Conservation (phyloP, 2,113 vertebrate species). For the Paralichthys olivaceus region DNA sequence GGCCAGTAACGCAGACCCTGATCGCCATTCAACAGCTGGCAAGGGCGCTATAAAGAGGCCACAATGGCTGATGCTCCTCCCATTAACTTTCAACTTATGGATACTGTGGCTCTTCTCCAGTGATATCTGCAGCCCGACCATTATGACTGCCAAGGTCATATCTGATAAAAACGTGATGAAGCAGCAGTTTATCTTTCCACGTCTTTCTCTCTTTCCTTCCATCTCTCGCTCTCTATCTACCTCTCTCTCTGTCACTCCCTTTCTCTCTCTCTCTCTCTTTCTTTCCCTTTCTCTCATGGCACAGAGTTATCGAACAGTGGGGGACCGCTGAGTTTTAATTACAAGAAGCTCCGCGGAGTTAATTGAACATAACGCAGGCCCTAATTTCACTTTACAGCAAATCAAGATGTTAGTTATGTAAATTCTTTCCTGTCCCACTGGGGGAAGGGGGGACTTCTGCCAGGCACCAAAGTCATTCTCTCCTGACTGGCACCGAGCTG, state of each 20-base stretch:
- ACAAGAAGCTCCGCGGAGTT: conserved; percentile 69
- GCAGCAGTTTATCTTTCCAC: conserved; percentile 76
- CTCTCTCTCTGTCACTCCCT: conserved; percentile 9
- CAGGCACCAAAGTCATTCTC: conserved; percentile 72
- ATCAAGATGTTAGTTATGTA: conserved; percentile 84
- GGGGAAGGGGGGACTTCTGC: conserved; percentile 60
- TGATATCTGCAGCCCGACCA: conserved; percentile 65
- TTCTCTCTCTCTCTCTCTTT: conserved; percentile 34
- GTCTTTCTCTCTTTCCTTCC: conserved; percentile 7
- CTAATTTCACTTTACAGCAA: conserved; percentile 80
- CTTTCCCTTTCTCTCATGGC: conserved; percentile 44
- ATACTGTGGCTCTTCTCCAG: conserved; percentile 78
- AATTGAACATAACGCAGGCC: conserved; percentile 78
- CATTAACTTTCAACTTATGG: conserved; percentile 81
- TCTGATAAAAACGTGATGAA: conserved; percentile 84
- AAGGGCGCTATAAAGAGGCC: conserved; percentile 59
- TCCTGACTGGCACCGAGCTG: conserved; percentile 36
- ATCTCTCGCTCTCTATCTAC: conserved; percentile 9
- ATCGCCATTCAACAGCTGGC: conserved; percentile 73
- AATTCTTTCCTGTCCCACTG: conserved; percentile 61
- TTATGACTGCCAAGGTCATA: conserved; percentile 81
- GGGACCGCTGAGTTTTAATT: conserved; percentile 78
- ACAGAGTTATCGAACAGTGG: conserved; percentile 75
- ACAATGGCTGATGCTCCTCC: conserved; percentile 66
- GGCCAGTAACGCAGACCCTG: conserved; percentile 33